Percentiles rank a stretch among this genome's conserved stretches.
These are phyloP conservation scores for Tretioscincus oriximinensis DNA, from an alignment of 2,113 vertebrate genomes.

Conservation along the genomic window DNA sequence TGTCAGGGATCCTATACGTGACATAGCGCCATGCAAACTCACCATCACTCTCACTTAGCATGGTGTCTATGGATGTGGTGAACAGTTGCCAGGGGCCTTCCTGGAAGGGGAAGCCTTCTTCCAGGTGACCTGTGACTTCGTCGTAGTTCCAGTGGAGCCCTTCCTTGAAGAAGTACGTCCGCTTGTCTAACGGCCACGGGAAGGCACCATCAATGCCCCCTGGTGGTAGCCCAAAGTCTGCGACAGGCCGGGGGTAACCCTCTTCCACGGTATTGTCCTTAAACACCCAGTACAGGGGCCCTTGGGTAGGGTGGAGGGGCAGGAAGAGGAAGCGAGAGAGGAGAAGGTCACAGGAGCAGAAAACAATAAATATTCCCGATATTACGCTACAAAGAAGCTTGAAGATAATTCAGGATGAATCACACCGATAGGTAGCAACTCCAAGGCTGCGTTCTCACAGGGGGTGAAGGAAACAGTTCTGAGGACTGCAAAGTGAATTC, in stretches of 20 bases:
- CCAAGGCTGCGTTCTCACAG: too few relatives aligned
- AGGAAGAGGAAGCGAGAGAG: background rate
- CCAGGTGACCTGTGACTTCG: slow-evolving; percentile 13
- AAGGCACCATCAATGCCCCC: slow-evolving; percentile 36
- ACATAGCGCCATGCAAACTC: background rate
- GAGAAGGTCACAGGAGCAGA: background rate
- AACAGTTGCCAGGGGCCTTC: background rate
- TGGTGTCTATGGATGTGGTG: background rate
- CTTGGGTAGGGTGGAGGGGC: background rate
- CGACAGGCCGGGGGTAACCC: slow-evolving; percentile 30
- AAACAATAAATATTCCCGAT: too few relatives aligned
- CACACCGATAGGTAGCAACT: too few relatives aligned
- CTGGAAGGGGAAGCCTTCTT: background rate
- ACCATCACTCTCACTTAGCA: slow-evolving; percentile 35
- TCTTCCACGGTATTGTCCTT: slow-evolving; percentile 34
- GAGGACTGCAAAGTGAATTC: too few relatives aligned
- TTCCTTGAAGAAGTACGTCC: slow-evolving; percentile 45
- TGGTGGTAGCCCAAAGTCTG: slow-evolving; percentile 39
- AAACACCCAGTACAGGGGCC: slow-evolving; percentile 45
- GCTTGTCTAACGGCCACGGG: background rate
- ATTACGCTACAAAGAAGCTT: too few relatives aligned
- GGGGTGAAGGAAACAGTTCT: too few relatives aligned
- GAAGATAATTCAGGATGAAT: too few relatives aligned
- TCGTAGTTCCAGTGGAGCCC: slow-evolving; percentile 33
- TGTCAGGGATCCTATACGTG: too few relatives aligned